A percentile compares a stretch with the other conserved stretches of the same genome.
These are phyloP conservation scores for Neodiprion fabricii DNA, from an alignment of 1,140 invertebrate genomes.

Conservation along the genomic window DNA sequence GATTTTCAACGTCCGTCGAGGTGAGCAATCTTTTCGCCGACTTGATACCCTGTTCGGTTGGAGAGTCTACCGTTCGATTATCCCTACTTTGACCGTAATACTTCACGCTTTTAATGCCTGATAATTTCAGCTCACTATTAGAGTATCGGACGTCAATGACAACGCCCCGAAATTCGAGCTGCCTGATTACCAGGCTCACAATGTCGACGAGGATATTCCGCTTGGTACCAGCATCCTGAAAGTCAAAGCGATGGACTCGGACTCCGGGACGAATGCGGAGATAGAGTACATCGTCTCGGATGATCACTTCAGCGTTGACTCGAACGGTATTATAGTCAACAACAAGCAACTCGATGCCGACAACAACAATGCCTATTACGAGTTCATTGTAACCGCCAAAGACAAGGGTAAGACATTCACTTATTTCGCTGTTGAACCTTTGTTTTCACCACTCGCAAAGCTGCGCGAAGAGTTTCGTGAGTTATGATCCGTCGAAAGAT, in stretches of 20 bases:
- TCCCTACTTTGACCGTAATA: not conserved
- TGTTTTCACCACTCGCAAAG: not conserved
- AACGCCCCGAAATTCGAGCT: slow-evolving; percentile 94
- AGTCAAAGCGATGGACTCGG: slow-evolving; percentile 91
- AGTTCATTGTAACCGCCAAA: slow-evolving; percentile 90
- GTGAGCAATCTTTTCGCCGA: slow-evolving; percentile 60
- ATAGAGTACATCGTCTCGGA: slow-evolving; percentile 92
- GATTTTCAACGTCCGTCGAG: slow-evolving; percentile 94
- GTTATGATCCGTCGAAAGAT: not conserved
- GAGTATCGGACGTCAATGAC: slow-evolving; percentile 94
- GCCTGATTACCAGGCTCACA: slow-evolving; percentile 94
- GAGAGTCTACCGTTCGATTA: not conserved
- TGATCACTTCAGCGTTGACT: slow-evolving; percentile 92
- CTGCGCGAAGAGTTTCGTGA: not conserved
- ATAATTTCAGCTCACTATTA: slow-evolving; percentile 78
- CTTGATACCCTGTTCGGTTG: not conserved
- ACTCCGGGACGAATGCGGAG: slow-evolving; percentile 92
- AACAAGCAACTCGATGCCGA: slow-evolving; percentile 94
- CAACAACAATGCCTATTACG: slow-evolving; percentile 96
- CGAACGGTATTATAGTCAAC: slow-evolving; percentile 89
- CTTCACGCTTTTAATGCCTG: not conserved
- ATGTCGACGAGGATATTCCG: slow-evolving; percentile 92
- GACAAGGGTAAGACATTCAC: slow-evolving; percentile 74
- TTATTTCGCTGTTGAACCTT: not conserved
- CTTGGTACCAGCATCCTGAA: slow-evolving; percentile 89